Percentiles rank a stretch among this genome's conserved stretches.
Evolutionary conservation across 2,797 vertebrate genomes (phyloP).

Genomic region (Dendrocincla tyrannina): DNA sequence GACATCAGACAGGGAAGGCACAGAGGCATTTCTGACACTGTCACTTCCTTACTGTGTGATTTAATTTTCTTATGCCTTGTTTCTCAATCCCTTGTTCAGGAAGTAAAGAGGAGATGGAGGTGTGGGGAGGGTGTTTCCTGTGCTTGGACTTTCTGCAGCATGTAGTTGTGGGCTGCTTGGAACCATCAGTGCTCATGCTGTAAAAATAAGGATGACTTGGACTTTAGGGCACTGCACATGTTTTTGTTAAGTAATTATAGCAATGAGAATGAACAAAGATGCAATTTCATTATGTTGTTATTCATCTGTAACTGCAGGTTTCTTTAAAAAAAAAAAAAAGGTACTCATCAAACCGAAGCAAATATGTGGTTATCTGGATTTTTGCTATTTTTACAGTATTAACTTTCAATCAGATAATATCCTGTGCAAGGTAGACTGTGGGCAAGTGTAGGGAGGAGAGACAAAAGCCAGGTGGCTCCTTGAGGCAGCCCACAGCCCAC

Average conservation of each 20-base stretch:
- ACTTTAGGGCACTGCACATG: neutral
- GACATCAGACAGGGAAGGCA: neutral
- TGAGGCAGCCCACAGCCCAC: neutral
- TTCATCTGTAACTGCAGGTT: neutral
- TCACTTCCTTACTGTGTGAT: neutral
- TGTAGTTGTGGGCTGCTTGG: accelerated
- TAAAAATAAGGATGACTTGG: neutral
- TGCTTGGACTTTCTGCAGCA: neutral
- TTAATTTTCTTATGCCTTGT: neutral
- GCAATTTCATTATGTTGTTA: neutral
- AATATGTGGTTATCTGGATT: neutral
- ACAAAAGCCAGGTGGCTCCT: neutral
- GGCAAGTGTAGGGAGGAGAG: neutral
- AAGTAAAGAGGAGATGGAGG: neutral
- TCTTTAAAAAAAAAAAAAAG: neutral
- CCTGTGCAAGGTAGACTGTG: neutral
- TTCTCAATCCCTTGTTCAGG: neutral
- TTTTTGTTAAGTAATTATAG: neutral
- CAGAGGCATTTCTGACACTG: neutral
- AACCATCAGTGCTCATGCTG: neutral
- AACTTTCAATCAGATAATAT: neutral
- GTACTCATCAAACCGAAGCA: neutral
- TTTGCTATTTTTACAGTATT: neutral
- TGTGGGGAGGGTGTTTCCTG: neutral
- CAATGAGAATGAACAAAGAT: neutral